Evolutionary conservation across 2,888 invertebrate species (phyloP).

Genomic region (Cancer borealis): DNA sequence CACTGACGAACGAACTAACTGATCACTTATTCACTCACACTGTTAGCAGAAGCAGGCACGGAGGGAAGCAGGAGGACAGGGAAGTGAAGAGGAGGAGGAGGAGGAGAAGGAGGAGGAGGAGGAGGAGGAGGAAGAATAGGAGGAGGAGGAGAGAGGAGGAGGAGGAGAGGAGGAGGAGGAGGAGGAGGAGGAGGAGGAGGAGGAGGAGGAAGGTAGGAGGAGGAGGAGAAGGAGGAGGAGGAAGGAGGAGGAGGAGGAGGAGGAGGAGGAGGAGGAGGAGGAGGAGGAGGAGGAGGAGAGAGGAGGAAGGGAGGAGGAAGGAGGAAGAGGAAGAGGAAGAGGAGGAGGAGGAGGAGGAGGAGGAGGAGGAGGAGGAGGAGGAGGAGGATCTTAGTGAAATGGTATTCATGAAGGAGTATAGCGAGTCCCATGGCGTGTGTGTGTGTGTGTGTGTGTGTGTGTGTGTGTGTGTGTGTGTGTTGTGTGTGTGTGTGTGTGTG

Average conservation of each 20-base stretch:
- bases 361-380: not conserved
- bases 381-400: not conserved
- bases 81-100: not conserved
- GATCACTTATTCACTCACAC: constrained; percentile 30
- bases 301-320: no score
- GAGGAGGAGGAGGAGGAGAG: no score
- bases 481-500: constrained; percentile 14
- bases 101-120: no score
- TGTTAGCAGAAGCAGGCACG: not conserved
- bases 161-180: not conserved
- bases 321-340: not conserved
- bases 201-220: no score
- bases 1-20: not conserved
- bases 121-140: no score
- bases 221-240: no score
- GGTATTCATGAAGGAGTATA: not conserved
- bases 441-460: constrained; percentile 40
- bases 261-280: no score
- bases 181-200: no score
- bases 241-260: no score
- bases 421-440: constrained; percentile 7
- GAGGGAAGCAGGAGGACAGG: not conserved
- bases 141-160: no score
- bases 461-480: constrained; percentile 36
- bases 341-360: not conserved